Conservation (phyloP, 92 coral and sea anemone species). For the Isaurus tuberculatus region DNA sequence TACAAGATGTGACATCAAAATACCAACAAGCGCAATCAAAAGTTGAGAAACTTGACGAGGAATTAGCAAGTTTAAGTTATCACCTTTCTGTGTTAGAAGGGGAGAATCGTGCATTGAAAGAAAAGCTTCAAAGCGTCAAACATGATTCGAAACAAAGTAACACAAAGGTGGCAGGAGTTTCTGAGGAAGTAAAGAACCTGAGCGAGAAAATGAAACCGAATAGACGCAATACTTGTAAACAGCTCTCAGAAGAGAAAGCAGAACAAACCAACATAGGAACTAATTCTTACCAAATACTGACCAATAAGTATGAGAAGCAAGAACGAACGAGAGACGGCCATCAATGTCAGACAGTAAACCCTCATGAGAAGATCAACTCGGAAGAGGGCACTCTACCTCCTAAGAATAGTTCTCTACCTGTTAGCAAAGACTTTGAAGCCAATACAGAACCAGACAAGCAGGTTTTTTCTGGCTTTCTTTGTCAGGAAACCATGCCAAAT, state of each 20-base stretch:
- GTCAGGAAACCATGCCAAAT: constrained; percentile 17
- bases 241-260: constrained; percentile 58
- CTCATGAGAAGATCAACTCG: constrained; percentile 47
- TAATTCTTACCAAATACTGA: constrained; percentile 38
- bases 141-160: constrained; percentile 2
- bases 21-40: constrained; percentile 54
- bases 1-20: constrained; percentile 56
- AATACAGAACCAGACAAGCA: neutral
- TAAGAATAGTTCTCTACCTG: neutral
- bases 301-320: constrained; percentile 47
- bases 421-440: neutral
- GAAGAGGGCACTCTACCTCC: neutral
- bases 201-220: constrained; percentile 40
- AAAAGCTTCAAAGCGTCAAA: constrained; percentile 36
- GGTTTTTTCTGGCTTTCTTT: neutral
- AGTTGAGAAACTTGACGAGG: constrained; percentile 50
- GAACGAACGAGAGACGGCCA: constrained; percentile 53
- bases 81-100: constrained; percentile 39
- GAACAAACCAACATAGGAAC: constrained; percentile 24
- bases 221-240: constrained; percentile 46
- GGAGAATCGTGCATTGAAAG: constrained; percentile 42
- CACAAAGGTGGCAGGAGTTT: neutral
- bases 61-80: constrained; percentile 34
- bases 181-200: constrained; percentile 30
- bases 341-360: constrained; percentile 50